A percentile compares a stretch with the other conserved stretches of the same genome.
Evolutionary conservation across 2,113 vertebrate species (phyloP).

Genomic region (Camelus bactrianus): DNA sequence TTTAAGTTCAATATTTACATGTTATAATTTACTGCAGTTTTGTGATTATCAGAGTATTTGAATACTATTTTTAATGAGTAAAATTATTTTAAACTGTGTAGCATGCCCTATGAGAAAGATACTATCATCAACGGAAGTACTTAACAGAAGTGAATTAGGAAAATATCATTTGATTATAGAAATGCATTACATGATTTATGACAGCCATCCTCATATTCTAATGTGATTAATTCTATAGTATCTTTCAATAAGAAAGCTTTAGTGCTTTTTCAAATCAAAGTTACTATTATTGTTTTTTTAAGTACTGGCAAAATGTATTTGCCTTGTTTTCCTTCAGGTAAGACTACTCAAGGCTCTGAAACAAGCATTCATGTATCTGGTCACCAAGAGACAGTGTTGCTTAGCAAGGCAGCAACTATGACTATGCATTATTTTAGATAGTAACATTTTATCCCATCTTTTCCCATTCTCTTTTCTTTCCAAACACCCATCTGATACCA

Average conservation of each 20-base stretch:
- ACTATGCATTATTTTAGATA: conserved; percentile 49
- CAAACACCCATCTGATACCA: background rate
- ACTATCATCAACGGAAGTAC: background rate
- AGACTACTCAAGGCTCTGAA: conserved; percentile 31
- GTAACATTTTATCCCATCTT: background rate
- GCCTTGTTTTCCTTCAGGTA: conserved; percentile 60
- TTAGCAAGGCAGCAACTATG: conserved; percentile 58
- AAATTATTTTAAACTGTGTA: conserved; percentile 20
- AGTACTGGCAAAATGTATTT: conserved; percentile 31
- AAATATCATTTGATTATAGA: conserved; percentile 26
- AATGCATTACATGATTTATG: conserved; percentile 14
- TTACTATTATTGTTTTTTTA: background rate
- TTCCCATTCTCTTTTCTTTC: background rate
- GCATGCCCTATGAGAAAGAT: background rate
- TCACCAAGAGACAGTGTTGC: conserved; percentile 60
- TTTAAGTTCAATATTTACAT: conserved; percentile 42
- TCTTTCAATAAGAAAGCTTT: conserved; percentile 50
- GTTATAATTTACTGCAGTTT: conserved; percentile 20
- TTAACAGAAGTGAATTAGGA: conserved; percentile 13
- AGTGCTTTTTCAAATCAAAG: conserved; percentile 34
- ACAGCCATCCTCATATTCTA: background rate
- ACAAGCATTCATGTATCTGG: conserved; percentile 4
- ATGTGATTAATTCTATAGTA: background rate
- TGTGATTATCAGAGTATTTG: background rate
- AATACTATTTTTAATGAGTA: background rate